A percentile compares a stretch with the other conserved stretches of the same genome.
phyloP scores from a whole-genome alignment of 2,113 vertebrate species.

The Oncorhynchus keta region DNA sequence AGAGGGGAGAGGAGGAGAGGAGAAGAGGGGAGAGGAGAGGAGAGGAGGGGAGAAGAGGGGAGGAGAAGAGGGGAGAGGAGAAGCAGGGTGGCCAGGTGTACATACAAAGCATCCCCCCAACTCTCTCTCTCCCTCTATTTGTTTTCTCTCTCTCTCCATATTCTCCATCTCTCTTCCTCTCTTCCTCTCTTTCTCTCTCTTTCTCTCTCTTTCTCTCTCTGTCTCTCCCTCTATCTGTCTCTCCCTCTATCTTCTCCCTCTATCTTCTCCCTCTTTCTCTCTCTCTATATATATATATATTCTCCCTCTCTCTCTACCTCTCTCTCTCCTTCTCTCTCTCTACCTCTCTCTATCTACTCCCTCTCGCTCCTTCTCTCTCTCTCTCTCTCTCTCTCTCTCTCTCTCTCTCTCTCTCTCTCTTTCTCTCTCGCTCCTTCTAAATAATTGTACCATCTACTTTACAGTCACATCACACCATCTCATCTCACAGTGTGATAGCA shows the following conservation, averaged over 20 bases:
- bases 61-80: background rate
- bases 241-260: background rate
- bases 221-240: background rate
- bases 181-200: too few relatives aligned
- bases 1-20: too few relatives aligned
- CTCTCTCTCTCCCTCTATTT: constrained; percentile 12
- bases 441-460: constrained; percentile 41
- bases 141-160: constrained; percentile 32
- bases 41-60: background rate
- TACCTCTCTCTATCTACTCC: too few relatives aligned
- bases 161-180: background rate
- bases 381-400: constrained; percentile 40
- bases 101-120: constrained; percentile 16
- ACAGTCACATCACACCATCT: constrained; percentile 49
- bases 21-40: background rate
- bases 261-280: background rate
- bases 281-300: too few relatives aligned
- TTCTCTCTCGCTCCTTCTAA: background rate
- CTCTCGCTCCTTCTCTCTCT: background rate
- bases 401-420: constrained; percentile 3
- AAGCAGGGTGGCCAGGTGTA: constrained; percentile 31
- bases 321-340: background rate
- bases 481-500: constrained; percentile 37
- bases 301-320: background rate
- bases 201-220: background rate